Conservation (phyloP, 2,888 invertebrate genomes). For the Heliconius erato region DNA sequence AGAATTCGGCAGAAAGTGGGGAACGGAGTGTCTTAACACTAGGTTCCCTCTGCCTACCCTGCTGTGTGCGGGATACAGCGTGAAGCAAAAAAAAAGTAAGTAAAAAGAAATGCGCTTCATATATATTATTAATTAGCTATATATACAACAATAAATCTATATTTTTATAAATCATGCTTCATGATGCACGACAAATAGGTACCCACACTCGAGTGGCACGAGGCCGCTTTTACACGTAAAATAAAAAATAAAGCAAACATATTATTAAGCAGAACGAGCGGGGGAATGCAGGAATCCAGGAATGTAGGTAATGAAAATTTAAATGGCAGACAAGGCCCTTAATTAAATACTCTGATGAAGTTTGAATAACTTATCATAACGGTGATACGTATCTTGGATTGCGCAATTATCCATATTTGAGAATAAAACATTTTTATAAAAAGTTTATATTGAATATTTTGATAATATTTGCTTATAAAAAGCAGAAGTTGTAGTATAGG, state of each 20-base stretch:
- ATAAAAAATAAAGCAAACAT: constrained; percentile 10
- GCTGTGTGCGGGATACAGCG: no score
- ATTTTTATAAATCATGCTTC: background rate
- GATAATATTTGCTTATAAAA: background rate
- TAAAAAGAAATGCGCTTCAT: no score
- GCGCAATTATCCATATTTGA: background rate
- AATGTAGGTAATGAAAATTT: constrained; percentile 46
- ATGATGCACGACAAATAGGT: background rate
- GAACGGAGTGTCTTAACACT: no score
- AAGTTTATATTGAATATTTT: background rate
- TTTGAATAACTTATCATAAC: constrained; percentile 43
- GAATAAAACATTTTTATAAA: background rate
- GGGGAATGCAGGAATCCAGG: constrained; percentile 22
- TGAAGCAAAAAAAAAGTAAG: no score
- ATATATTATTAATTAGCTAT: no score
- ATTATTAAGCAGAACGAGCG: constrained; percentile 13
- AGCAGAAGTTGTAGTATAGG: no score
- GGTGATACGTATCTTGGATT: background rate
- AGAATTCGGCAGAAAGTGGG: no score
- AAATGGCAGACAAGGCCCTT: constrained; percentile 38
- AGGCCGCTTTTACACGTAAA: background rate
- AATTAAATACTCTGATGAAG: constrained; percentile 50
- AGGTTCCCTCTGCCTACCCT: no score
- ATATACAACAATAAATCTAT: background rate
- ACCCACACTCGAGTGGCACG: background rate